A percentile compares a stretch with the other conserved stretches of the same genome.
phyloP scores from a whole-genome alignment of 1,140 invertebrate genomes.

The Babylonia areolata region DNA sequence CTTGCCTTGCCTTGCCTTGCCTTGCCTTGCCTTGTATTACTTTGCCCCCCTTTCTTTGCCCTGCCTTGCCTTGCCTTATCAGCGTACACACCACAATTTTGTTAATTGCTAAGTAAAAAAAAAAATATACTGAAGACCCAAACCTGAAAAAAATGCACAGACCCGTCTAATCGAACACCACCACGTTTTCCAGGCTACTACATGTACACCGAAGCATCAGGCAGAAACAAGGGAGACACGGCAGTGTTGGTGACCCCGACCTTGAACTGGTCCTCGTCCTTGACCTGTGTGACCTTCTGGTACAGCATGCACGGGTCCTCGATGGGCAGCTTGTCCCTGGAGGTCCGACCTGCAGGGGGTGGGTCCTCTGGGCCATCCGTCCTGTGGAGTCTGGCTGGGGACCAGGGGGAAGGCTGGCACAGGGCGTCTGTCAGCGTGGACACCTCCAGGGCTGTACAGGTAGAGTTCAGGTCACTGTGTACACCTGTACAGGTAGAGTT shows the following conservation, averaged over 20 bases:
- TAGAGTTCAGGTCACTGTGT: too few species aligned
- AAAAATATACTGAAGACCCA: too few species aligned
- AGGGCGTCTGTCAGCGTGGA: background rate
- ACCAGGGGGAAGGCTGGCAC: background rate
- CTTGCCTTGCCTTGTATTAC: too few species aligned
- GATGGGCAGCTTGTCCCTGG: conserved; percentile 65
- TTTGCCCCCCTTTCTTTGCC: too few species aligned
- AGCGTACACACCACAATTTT: too few species aligned
- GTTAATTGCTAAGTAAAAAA: too few species aligned
- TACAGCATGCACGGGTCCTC: conserved; percentile 85
- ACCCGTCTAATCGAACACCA: too few species aligned
- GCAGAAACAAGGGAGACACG: conserved; percentile 77
- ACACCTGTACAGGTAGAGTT: too few species aligned
- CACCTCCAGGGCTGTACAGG: background rate
- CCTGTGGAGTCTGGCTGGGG: background rate
- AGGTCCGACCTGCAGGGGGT: background rate
- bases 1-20: too few species aligned
- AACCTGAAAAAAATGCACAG: too few species aligned
- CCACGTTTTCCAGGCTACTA: conserved; percentile 77
- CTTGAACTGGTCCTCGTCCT: conserved; percentile 30
- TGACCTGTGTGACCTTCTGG: conserved; percentile 79
- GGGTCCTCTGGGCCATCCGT: background rate
- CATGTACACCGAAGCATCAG: conserved; percentile 86
- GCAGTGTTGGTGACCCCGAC: conserved; percentile 68
- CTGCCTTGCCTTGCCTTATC: too few species aligned